Percentiles rank a stretch among this genome's conserved stretches.
These are phyloP conservation scores for Siniperca scherzeri DNA, from an alignment of 2,797 vertebrate genomes.

Conservation along the genomic window DNA sequence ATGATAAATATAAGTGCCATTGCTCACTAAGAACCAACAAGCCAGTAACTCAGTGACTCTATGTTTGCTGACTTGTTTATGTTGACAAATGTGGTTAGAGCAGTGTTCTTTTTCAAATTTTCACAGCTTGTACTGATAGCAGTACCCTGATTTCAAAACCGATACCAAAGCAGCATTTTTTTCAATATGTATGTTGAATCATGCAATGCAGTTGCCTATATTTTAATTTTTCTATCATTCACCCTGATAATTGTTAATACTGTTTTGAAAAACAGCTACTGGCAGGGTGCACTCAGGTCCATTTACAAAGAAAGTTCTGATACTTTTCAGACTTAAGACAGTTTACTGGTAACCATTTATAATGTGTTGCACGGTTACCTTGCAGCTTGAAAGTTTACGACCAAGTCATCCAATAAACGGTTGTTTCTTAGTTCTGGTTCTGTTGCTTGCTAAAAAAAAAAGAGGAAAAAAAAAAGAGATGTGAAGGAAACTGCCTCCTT, in stretches of 20 bases:
- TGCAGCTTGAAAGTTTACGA: conserved; percentile 88
- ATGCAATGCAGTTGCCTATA: background rate
- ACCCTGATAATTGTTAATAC: background rate
- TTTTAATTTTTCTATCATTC: background rate
- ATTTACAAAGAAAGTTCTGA: background rate
- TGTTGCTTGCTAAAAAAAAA: conserved; percentile 84
- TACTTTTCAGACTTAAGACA: background rate
- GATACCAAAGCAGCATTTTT: conserved; percentile 4
- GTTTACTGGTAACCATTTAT: background rate
- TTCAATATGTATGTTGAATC: background rate
- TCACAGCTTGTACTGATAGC: background rate
- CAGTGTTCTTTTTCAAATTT: background rate
- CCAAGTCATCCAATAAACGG: conserved; percentile 92
- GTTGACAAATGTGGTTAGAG: background rate
- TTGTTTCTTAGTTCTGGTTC: conserved; percentile 95
- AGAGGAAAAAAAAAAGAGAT: background rate
- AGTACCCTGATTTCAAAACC: background rate
- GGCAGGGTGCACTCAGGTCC: background rate
- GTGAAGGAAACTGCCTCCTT: background rate
- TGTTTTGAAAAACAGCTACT: background rate
- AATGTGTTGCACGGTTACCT: conserved; percentile 84
- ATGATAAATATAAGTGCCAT: background rate
- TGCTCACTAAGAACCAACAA: background rate
- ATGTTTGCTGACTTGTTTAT: background rate
- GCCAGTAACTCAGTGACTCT: background rate